Evolutionary conservation across 2,113 vertebrate species (phyloP), one percentile per base, ranked within the genome.

Genomic region (Clupea harengus): DNA sequence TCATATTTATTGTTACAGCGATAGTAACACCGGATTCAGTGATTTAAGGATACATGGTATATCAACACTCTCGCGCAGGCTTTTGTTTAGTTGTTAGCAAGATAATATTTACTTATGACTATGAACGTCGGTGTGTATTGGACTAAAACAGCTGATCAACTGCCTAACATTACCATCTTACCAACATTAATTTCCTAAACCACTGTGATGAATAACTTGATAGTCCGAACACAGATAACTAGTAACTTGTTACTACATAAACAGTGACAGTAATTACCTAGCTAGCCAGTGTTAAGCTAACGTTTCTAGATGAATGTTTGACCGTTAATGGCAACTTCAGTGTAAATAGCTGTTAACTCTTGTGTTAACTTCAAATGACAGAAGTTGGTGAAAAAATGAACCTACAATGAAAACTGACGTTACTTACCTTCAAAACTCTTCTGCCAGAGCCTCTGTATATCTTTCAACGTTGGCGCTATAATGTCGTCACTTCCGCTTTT

Each of bases 391-490:
- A 22, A 8, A 52, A 60, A 20, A 60, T 60, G 9, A 49, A 11
- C 47, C 13, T 60, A 22, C 20, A 4, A 60, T 60, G 2, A 20
- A 57, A 57, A 57, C 18, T 5, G 20, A 47, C 11, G 46, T 47
- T 47, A 78, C 13, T 78, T 17, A 78, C 72, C 32, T 39, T 78
- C 64, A 72, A 25, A 25, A 13, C 13, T 72, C 25, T 10, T 13
- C 32, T 78, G 72, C 4, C 67, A 32, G 15, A 32, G 60, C n/a
- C n/a, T n/a, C n/a, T n/a, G n/a, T n/a, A n/a, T n/a, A n/a, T 72
- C 8, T 82, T 88, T 90, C 83, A 86, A 86, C 18, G 81, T 88
- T 88, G 83, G 86, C 90, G 90, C 88, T 22, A 49, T 20, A 46
- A 45, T 60, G 50, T 49, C 85, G 85, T 84, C 83, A 89, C 86